These are phyloP conservation scores for Volucella inanis DNA, from an alignment of 2,888 invertebrate species.

Conservation along the genomic window DNA sequence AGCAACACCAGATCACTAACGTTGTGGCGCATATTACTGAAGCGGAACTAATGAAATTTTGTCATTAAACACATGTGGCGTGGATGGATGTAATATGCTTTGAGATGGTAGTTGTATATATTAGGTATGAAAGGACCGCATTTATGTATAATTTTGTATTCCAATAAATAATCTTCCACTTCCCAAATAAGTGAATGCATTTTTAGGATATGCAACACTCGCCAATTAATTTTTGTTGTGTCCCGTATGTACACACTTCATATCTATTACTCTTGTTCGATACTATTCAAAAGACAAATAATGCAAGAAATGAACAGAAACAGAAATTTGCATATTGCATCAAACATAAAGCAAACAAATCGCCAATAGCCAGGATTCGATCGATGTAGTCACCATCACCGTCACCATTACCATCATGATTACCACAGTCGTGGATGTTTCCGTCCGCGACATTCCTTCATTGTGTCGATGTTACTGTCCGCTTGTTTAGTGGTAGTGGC, in stretches of 20 bases:
- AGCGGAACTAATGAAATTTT: slow-evolving; percentile 75
- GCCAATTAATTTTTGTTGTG: slow-evolving; percentile 15
- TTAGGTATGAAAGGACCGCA: slow-evolving; percentile 48
- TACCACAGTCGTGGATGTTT: slow-evolving; percentile 24
- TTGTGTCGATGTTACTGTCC: slow-evolving; percentile 59
- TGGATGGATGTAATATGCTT: slow-evolving; percentile 18
- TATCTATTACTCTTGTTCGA: slow-evolving; percentile 38
- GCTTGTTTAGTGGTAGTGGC: slow-evolving; percentile 18
- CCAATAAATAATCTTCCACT: slow-evolving; percentile 71
- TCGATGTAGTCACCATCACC: slow-evolving; percentile 38
- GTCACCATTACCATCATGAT: no score
- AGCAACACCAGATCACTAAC: slow-evolving; percentile 71
- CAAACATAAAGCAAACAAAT: slow-evolving; percentile 22
- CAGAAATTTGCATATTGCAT: slow-evolving; percentile 60
- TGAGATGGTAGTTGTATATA: slow-evolving; percentile 35
- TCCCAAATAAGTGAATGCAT: slow-evolving; percentile 62
- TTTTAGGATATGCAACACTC: no score
- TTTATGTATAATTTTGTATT: slow-evolving; percentile 62
- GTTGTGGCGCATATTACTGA: slow-evolving; percentile 73
- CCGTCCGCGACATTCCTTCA: slow-evolving; percentile 60
- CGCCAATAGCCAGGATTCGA: slow-evolving; percentile 56
- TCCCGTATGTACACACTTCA: slow-evolving; percentile 32
- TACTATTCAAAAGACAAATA: neutral
- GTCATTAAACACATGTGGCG: slow-evolving; percentile 74
- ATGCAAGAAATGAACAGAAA: slow-evolving; percentile 4